Evolutionary conservation across 2,797 vertebrate genomes (phyloP), one percentile per base, ranked within the genome.

Genomic region (Phylloscopus collybita): DNA sequence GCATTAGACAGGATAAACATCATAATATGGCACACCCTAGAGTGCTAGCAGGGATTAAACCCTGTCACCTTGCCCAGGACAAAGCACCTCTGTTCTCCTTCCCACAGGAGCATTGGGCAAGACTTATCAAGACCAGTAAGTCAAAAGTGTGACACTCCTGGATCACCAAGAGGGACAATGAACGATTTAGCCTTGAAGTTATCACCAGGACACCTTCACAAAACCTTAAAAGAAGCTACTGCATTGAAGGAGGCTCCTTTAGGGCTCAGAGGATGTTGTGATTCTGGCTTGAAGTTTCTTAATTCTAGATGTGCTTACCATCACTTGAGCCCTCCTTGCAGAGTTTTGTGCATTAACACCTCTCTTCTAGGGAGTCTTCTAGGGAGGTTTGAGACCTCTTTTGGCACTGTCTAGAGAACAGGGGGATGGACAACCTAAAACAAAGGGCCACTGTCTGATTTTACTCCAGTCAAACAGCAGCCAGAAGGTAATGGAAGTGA

Each of bases 281-380:
- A 32, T 67, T 80, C 53, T 27, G 18, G 4, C 9, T 42, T 61
- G 27, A 83, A 59, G n/a, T 53, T 80, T 66, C 34, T 64, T 40
- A n/a, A 21, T 65, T 73, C 53, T 45, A 21, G 27, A 13, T 64
- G 14, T 54, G 13, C 34, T 56, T 59, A 16, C 27, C 13, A 62
- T 60, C 20, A 47, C 44, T 49, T 1, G 16, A 57, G 27, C 50
- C 29, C 36, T 2, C 14, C 44, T 89, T 0, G 0, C 6, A 6
- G 16, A 56, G 25, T 44, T 80, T 65, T 61, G 44, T 82, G 25
- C 38, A n/a, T 51, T 36, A 64, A 49, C 50, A n/a, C 1, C 17
- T 82, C 49, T 67, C 27, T 87, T 61, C 40, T 40, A 40, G 22
- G 30, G 53, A 59, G 29, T 7, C 40, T 40, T 40, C 40, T 40